phyloP scores from a whole-genome alignment of 2,888 invertebrate species.

The Drosophila paranaensis region DNA sequence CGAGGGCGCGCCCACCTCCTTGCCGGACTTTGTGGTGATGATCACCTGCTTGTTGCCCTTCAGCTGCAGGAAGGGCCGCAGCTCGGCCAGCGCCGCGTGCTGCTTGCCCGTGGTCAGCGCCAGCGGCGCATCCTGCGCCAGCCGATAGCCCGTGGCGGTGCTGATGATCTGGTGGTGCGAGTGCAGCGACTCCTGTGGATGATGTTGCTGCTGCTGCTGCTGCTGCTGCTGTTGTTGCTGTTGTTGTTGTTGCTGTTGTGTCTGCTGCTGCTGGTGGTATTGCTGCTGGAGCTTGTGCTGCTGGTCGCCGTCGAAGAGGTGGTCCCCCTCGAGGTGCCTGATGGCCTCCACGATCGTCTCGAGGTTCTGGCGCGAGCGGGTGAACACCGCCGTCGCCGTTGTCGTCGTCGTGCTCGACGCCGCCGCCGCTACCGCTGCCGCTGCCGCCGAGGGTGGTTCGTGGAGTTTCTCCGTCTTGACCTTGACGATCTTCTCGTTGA shows the following conservation, averaged over 20 bases:
- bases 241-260: conserved; percentile 69
- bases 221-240: conserved; percentile 24
- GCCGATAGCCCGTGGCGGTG: conserved; percentile 39
- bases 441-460: conserved; percentile 62
- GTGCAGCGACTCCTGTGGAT: conserved; percentile 40
- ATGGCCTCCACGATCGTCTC: conserved; percentile 99
- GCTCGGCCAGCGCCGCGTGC: conserved; percentile 86
- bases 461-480: conserved; percentile 82
- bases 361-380: conserved; percentile 95
- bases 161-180: conserved; percentile 51
- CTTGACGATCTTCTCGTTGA: conserved; percentile 86
- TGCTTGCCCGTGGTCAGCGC: conserved; percentile 82
- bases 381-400: conserved; percentile 71
- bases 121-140: conserved; percentile 83
- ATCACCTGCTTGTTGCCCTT: conserved; percentile 85
- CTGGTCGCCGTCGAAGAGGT: conserved; percentile 89
- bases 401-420: conserved; percentile 18
- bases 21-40: conserved; percentile 74
- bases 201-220: conserved; percentile 45
- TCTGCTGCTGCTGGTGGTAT: conserved; percentile 67
- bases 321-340: conserved; percentile 98
- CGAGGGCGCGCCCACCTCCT: conserved; percentile 51
- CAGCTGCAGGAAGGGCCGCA: conserved; percentile 88
- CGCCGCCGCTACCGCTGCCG: conserved; percentile 20
- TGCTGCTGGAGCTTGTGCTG: conserved; percentile 71